Percentiles rank a stretch among this genome's conserved stretches.
Conservation (phyloP, 2,797 vertebrate species). For the Molothrus aeneus region DNA sequence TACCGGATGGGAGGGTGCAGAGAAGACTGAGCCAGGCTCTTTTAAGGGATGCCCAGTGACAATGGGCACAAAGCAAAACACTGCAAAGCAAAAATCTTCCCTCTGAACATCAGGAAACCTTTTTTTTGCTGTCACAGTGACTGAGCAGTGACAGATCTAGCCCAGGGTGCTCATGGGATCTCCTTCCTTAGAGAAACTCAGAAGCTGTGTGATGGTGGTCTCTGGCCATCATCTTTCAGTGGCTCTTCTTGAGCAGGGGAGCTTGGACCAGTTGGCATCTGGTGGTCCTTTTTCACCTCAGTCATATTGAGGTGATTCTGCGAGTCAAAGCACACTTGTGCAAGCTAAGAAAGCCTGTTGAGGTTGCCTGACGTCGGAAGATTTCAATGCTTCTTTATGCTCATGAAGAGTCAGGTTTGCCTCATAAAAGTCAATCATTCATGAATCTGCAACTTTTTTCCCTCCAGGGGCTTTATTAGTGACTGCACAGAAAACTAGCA, state of each 20-base stretch:
- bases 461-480: neutral
- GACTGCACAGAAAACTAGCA: neutral
- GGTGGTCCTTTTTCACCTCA: neutral
- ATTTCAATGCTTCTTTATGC: neutral
- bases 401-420: neutral
- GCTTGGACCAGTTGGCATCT: neutral
- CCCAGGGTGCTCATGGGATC: neutral
- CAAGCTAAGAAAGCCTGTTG: neutral
- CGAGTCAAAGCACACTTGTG: neutral
- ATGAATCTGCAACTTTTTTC: neutral
- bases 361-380: rapidly evolving
- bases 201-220: neutral
- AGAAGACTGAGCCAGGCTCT: neutral
- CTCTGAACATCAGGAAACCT: neutral
- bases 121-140: neutral
- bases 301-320: neutral
- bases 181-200: neutral
- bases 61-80: neutral
- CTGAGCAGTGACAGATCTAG: neutral
- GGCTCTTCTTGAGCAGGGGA: neutral
- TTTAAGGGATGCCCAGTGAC: neutral
- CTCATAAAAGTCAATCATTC: neutral
- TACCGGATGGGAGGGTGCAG: neutral
- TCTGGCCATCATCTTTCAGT: neutral
- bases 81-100: neutral